Percentiles rank a stretch among this genome's conserved stretches.
Conservation (phyloP, 2,797 vertebrate species). For the Anguilla anguilla region DNA sequence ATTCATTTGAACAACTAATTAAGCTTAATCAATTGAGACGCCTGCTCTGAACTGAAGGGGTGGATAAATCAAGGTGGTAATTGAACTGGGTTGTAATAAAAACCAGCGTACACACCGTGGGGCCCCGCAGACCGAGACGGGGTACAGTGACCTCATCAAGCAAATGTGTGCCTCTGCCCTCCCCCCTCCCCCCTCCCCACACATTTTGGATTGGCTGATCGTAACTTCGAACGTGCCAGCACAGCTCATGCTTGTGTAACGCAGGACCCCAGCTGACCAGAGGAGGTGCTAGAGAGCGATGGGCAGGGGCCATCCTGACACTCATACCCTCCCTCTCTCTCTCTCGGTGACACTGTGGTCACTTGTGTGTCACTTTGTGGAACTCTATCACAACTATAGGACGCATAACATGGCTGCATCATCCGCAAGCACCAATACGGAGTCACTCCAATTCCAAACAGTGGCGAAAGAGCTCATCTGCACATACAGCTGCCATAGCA, state of each 20-base stretch:
- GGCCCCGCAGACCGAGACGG: neutral
- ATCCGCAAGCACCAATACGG: neutral
- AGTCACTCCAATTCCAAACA: neutral
- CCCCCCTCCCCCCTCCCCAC: neutral
- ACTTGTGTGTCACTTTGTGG: neutral
- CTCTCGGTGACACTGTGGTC: neutral
- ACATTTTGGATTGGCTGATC: neutral
- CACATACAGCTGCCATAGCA: no score
- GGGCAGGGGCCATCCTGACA: neutral
- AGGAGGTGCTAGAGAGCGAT: neutral
- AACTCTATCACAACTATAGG: neutral
- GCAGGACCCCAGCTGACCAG: neutral
- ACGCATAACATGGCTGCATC: neutral
- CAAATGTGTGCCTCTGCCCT: neutral
- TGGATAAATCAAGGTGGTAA: neutral
- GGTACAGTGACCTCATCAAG: neutral
- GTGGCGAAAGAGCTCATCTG: no score
- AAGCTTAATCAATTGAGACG: constrained; percentile 13
- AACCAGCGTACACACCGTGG: neutral
- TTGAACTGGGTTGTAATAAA: neutral
- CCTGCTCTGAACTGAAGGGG: neutral
- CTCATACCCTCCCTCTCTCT: neutral
- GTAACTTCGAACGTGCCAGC: neutral
- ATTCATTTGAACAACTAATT: constrained; percentile 15
- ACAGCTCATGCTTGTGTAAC: neutral